Percentiles rank a stretch among this genome's conserved stretches.
Conservation (phyloP, 2,797 vertebrate species). For the Lagodon rhomboides region DNA sequence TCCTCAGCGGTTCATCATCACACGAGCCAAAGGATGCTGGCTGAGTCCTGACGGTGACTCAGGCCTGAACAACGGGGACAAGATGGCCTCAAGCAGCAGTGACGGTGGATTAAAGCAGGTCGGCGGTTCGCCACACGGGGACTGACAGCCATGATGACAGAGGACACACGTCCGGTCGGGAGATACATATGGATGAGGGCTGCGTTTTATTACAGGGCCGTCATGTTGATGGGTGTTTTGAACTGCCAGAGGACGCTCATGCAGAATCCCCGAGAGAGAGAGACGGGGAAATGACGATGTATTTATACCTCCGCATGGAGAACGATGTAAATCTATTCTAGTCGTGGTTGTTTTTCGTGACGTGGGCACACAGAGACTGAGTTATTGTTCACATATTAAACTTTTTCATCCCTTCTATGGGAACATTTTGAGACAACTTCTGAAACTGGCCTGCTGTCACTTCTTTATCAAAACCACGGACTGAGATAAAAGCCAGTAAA, state of each 20-base stretch:
- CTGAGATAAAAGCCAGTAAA: slow-evolving; percentile 7
- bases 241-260: slow-evolving; percentile 41
- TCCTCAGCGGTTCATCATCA: slow-evolving; percentile 1
- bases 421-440: neutral
- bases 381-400: slow-evolving; percentile 34
- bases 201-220: slow-evolving; percentile 20
- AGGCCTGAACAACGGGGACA: slow-evolving; percentile 17
- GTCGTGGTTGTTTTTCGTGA: neutral
- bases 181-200: slow-evolving; percentile 56
- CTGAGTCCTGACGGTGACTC: slow-evolving; percentile 30
- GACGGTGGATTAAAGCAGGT: slow-evolving; percentile 40
- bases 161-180: slow-evolving; percentile 43
- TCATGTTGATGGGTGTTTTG: slow-evolving; percentile 42
- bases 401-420: neutral
- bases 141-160: slow-evolving; percentile 43
- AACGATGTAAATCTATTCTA: slow-evolving; percentile 51
- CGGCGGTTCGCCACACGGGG: slow-evolving; percentile 26
- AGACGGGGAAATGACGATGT: slow-evolving; percentile 1
- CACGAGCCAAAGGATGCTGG: neutral
- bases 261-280: slow-evolving; percentile 33
- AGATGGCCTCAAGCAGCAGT: slow-evolving; percentile 35
- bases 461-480: slow-evolving; percentile 3
- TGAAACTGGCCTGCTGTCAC: slow-evolving; percentile 2
- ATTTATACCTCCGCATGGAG: slow-evolving; percentile 11
- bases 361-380: slow-evolving; percentile 15